Evolutionary conservation across 92 coral and sea anemone genomes (phyloP).

Genomic region (Phenganax marumi): DNA sequence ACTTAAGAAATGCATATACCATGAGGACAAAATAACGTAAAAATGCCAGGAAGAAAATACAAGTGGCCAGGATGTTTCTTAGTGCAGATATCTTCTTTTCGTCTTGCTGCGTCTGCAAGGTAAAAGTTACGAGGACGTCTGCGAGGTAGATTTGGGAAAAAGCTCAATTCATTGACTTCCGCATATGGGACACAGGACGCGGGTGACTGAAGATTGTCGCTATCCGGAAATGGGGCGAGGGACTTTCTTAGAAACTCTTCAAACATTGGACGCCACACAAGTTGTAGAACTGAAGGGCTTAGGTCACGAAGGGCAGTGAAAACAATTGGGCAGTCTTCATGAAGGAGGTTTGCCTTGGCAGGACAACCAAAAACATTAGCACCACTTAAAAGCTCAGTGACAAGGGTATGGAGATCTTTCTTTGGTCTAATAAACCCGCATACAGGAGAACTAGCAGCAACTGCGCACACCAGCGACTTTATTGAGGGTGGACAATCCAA

Average conservation of each 20-base stretch:
- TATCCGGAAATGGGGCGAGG: background rate
- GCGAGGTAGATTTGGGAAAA: background rate
- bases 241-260: constrained; percentile 2
- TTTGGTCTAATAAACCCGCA: constrained; percentile 5
- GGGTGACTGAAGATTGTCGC: too few species aligned
- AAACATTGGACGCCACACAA: constrained; percentile 1
- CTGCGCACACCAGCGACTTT: constrained; percentile 2
- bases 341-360: background rate
- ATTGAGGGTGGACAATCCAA: background rate
- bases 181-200: too few species aligned
- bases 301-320: background rate
- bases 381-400: background rate
- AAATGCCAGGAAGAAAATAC: background rate
- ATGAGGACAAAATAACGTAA: background rate
- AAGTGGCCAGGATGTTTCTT: background rate
- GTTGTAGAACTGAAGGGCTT: background rate
- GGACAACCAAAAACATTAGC: background rate
- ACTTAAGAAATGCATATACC: background rate
- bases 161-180: too few species aligned
- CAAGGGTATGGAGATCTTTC: background rate
- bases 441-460: constrained; percentile 9
- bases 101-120: background rate
- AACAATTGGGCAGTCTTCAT: constrained; percentile 7
- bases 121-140: background rate
- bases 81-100: background rate